A percentile compares a stretch with the other conserved stretches of the same genome.
These are phyloP conservation scores for Physeter macrocephalus DNA, from an alignment of 2,113 vertebrate genomes.

Conservation along the genomic window DNA sequence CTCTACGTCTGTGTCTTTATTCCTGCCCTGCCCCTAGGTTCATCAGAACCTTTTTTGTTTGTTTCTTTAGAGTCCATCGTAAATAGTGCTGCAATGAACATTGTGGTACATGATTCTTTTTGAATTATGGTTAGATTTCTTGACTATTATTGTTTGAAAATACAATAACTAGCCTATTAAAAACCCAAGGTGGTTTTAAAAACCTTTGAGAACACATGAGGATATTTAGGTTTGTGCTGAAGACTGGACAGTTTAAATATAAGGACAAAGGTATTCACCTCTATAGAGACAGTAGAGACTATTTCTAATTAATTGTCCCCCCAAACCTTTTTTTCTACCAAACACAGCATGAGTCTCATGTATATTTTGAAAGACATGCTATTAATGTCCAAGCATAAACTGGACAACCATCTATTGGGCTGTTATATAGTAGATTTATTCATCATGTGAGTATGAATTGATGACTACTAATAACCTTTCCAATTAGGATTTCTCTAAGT, in stretches of 20 bases:
- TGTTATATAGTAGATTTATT: background rate
- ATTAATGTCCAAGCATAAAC: background rate
- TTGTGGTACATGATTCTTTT: no score
- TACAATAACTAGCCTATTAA: background rate
- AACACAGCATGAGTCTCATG: background rate
- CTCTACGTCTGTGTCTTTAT: no score
- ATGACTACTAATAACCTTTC: background rate
- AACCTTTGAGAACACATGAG: background rate
- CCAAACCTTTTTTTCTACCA: background rate
- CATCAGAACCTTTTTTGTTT: no score
- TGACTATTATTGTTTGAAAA: background rate
- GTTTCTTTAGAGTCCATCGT: no score
- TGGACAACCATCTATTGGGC: background rate
- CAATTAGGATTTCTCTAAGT: background rate
- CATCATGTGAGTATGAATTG: background rate
- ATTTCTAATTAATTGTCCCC: background rate
- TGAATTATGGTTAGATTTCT: background rate
- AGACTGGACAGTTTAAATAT: background rate
- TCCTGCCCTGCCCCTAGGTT: no score
- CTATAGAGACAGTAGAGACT: background rate
- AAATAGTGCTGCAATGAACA: no score
- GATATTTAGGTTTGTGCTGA: background rate
- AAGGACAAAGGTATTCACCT: background rate
- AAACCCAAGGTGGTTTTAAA: background rate
- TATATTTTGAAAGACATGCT: background rate